Conservation (phyloP, 2,797 vertebrate species). For the Huso huso region DNA sequence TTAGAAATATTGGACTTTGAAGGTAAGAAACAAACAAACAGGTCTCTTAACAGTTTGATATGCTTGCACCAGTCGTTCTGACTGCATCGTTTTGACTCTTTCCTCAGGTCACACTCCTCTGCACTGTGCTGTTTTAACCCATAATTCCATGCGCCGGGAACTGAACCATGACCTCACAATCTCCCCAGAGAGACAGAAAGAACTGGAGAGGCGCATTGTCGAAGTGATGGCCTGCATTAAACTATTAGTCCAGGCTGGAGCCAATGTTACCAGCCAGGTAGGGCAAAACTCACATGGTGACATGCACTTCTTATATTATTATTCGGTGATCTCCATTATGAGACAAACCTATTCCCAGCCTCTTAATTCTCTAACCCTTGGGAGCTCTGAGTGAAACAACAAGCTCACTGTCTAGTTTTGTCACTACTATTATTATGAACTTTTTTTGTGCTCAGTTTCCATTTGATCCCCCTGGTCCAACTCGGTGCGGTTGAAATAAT, state of each 20-base stretch:
- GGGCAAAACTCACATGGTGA: neutral
- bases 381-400: too few relatives aligned
- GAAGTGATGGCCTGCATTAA: constrained; percentile 40
- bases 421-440: too few relatives aligned
- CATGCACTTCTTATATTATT: too few relatives aligned
- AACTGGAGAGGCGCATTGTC: constrained; percentile 22
- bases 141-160: constrained; percentile 31
- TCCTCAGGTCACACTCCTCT: constrained; percentile 37
- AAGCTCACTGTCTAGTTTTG: too few relatives aligned
- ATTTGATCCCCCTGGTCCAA: too few relatives aligned
- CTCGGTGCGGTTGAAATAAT: too few relatives aligned
- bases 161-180: neutral
- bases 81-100: too few relatives aligned
- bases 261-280: constrained; percentile 42
- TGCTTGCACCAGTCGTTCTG: neutral
- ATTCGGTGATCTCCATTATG: too few relatives aligned
- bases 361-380: too few relatives aligned
- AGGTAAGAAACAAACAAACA: constrained; percentile 28
- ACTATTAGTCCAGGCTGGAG: constrained; percentile 37
- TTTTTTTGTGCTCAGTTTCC: too few relatives aligned
- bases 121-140: constrained; percentile 41
- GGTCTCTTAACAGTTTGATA: neutral
- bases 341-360: too few relatives aligned
- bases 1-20: constrained; percentile 46
- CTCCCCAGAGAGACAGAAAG: constrained; percentile 10